Evolutionary conservation across 2,113 vertebrate genomes (phyloP), one percentile per base, ranked within the genome.

Genomic region (Thomomys bottae): DNA sequence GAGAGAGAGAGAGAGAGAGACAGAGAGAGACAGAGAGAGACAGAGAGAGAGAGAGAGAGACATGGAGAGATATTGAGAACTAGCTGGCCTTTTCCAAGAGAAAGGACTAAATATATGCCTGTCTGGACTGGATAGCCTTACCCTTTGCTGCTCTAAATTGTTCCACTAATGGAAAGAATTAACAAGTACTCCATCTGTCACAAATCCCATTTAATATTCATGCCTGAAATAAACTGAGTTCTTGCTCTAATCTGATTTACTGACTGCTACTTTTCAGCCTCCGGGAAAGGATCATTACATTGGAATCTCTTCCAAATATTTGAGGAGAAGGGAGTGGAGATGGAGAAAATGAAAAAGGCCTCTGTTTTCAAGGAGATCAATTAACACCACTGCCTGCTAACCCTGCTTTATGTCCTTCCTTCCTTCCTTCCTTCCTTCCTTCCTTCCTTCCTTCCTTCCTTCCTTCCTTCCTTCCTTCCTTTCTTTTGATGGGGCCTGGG

Each of bases 181-280:
- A 93, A 94, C 87, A 96, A 93, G 71, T 87, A 71, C 89, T 93
- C 76, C 89, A 84, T 94, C 76, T 93, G 76, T 94, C 68, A 77
- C 63, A 92, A 90, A 81, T 87, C 54, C 54, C 61, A 94, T 87
- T 94, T 89, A 77, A 92, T 84, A 95, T 96, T 93, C 77, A 93
- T 92, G 68, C 83, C 68, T 1, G 3, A 94, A 94, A 93, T 90
- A 93, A 92, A 92, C 61, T 64, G 70, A 68, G 73, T 78, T 92
- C 57, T 89, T 85, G 54, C 42, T 81, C 57, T 92, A 45, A 82
- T 85, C 87, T 94, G 70, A 49, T 81, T 92, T 23, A 8, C 32
- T 75, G 68, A 87, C 32, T 86, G 38, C 87, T 79, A 32, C 77
- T 96, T 92, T 59, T 93, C 82, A 91, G 91, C 70, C 92, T 71